Percentiles rank a stretch among this genome's conserved stretches.
These are phyloP conservation scores for Parotocinclus haroldoi DNA, from an alignment of 2,797 vertebrate genomes.

Conservation along the genomic window DNA sequence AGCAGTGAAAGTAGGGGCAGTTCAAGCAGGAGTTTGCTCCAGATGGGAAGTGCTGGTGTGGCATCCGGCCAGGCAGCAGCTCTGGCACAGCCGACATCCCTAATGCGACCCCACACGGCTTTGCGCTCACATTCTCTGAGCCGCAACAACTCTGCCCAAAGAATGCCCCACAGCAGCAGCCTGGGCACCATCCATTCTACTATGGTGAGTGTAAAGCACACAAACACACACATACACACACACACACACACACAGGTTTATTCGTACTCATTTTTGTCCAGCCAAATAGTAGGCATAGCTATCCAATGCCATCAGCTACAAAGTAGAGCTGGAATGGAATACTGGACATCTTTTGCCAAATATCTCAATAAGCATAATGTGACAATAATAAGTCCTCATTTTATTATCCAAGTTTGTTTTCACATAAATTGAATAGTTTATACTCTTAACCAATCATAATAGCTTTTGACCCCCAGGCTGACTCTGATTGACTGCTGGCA, in stretches of 20 bases:
- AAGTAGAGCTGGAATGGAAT: too few relatives aligned
- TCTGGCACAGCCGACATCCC: constrained; percentile 57
- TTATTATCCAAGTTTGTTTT: too few relatives aligned
- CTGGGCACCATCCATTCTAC: constrained; percentile 74
- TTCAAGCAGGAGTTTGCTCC: constrained; percentile 37
- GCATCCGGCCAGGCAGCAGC: constrained; percentile 52
- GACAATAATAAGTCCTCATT: too few relatives aligned
- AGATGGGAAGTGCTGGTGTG: constrained; percentile 50
- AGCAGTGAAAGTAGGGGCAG: constrained; percentile 68
- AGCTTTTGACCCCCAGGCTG: too few relatives aligned
- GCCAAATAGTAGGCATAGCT: too few relatives aligned
- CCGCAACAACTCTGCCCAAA: constrained; percentile 78
- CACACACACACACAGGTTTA: too few relatives aligned
- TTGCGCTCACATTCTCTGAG: constrained; percentile 89
- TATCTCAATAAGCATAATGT: too few relatives aligned
- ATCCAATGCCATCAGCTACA: too few relatives aligned
- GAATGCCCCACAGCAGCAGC: constrained; percentile 76
- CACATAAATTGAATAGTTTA: background rate
- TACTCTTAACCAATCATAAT: background rate
- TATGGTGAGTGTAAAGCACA: constrained; percentile 72
- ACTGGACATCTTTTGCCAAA: too few relatives aligned
- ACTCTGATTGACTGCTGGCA: too few relatives aligned
- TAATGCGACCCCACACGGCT: constrained; percentile 69
- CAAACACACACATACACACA: constrained; percentile 6
- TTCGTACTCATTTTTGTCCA: too few relatives aligned